Percentiles rank a stretch among this genome's conserved stretches.
Evolutionary conservation across 2,888 invertebrate species (phyloP).

Genomic region (Empis livida): DNA sequence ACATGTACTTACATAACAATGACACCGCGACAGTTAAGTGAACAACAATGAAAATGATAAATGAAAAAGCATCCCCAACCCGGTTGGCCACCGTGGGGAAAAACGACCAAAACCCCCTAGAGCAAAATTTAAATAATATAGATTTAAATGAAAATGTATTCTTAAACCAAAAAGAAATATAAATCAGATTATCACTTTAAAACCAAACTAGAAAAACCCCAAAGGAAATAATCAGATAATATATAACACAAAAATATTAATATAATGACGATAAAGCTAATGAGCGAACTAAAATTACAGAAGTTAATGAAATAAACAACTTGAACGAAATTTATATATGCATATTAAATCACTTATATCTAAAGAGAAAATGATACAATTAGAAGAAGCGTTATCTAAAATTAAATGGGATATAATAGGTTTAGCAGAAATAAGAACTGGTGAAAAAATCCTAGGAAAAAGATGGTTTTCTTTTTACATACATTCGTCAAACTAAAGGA

Average conservation of each 20-base stretch:
- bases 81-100: neutral
- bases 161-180: no score
- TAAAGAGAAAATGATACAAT: neutral
- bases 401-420: neutral
- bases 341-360: neutral
- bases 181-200: no score
- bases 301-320: neutral
- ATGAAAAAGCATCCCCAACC: neutral
- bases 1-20: no score
- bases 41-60: no score
- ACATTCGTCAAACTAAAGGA: neutral
- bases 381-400: neutral
- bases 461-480: neutral
- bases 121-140: no score
- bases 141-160: no score
- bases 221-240: no score
- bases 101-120: neutral
- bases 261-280: neutral
- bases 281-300: neutral
- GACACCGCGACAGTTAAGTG: no score
- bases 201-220: no score
- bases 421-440: neutral
- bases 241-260: neutral
- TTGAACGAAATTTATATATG: neutral
- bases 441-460: neutral